phyloP scores from a whole-genome alignment of 1,140 invertebrate species.

The Brachionus sp. region DNA sequence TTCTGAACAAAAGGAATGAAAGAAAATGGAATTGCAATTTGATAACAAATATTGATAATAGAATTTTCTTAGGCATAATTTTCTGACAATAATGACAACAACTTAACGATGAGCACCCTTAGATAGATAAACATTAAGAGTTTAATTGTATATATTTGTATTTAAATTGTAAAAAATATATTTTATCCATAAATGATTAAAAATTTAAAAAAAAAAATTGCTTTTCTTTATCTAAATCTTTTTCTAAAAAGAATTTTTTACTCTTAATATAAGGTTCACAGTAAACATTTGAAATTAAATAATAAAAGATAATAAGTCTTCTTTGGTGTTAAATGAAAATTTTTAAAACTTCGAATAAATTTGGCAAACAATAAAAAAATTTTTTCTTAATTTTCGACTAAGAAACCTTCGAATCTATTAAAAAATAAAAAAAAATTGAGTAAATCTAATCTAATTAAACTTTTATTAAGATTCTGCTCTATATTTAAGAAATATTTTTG shows the following conservation, averaged over 20 bases:
- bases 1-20: not conserved
- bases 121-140: constrained; percentile 8
- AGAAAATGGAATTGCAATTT: not conserved
- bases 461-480: not conserved
- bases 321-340: no score
- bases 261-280: not conserved
- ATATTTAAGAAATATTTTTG: not conserved
- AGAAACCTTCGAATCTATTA: not conserved
- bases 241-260: not conserved
- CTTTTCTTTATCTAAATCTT: not conserved
- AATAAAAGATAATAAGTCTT: no score
- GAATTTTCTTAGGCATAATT: constrained; percentile 15
- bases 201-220: not conserved
- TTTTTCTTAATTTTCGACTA: not conserved
- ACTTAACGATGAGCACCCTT: not conserved
- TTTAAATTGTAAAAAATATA: not conserved
- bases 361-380: not conserved
- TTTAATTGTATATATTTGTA: not conserved
- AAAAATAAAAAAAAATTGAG: not conserved
- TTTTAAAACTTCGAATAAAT: not conserved
- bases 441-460: not conserved
- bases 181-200: constrained; percentile 17
- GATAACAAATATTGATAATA: constrained; percentile 29
- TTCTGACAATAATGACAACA: constrained; percentile 25
- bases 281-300: no score